Conservation (phyloP, 1,140 invertebrate species). For the Triops longicaudatus region DNA sequence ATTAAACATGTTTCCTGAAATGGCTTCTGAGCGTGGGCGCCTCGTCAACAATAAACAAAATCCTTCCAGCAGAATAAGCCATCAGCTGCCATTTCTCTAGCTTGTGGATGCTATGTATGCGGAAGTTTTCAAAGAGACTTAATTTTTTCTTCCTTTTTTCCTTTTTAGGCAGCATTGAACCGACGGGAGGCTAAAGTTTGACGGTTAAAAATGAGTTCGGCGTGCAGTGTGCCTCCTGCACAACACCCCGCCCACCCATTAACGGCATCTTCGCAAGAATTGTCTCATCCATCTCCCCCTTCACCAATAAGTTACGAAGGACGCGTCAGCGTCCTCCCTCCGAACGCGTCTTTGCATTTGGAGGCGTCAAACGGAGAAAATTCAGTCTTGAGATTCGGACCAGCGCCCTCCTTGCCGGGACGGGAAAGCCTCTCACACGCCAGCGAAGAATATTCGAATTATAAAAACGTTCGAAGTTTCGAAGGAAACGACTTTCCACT, state of each 20-base stretch:
- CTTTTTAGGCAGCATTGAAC: neutral
- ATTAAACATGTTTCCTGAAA: conserved; percentile 2
- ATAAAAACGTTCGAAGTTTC: neutral
- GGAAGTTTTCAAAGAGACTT: neutral
- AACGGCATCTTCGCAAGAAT: neutral
- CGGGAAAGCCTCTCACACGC: neutral
- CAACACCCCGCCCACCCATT: conserved; percentile 19
- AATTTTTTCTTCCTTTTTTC: neutral
- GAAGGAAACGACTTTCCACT: neutral
- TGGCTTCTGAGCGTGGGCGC: neutral
- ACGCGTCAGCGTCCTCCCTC: conserved; percentile 32
- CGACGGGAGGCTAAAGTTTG: neutral
- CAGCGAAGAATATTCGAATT: neutral
- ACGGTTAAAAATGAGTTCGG: conserved; percentile 23
- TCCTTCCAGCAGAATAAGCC: neutral
- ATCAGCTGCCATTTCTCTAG: neutral
- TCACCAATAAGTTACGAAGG: conserved; percentile 34
- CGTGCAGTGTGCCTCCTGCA: conserved; percentile 25
- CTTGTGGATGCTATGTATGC: neutral
- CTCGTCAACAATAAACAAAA: conserved; percentile 3
- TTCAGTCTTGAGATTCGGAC: neutral
- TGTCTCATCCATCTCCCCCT: neutral
- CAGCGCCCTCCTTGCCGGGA: neutral
- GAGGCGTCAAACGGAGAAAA: neutral
- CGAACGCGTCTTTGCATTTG: conserved; percentile 20